Evolutionary conservation across 53 echinoderm and acorn worm species (phyloP), one percentile per base, ranked within the genome.

Genomic region (Mesocentrotus franciscanus): DNA sequence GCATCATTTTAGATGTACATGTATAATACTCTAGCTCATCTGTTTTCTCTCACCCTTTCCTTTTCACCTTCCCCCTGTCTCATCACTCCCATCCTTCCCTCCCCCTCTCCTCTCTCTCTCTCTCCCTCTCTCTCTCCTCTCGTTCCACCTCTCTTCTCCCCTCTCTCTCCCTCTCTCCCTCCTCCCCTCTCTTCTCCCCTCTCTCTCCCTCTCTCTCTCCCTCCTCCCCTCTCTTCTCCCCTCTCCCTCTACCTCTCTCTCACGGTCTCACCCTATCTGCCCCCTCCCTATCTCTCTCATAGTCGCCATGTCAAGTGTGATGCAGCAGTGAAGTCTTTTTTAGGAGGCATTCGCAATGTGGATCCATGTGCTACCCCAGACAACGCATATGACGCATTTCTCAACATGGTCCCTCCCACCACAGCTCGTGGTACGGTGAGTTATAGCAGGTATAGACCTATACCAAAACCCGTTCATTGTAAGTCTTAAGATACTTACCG

Each of bases 361-460:
- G 95, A 94, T 64, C 95, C 95, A 5, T 94, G 95, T 56, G 12
- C 1, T 10, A 85, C 95, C 24, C 87, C 87, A 24, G 6, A 4
- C n/a, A 60, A 94, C 56, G 85, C 95, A 24, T 94, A 24, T 61
- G 95, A 94, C 30, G 55, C 0, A 12, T 85, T 94, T 58, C 95
- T 94, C 24, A 26, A 55, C 16, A 85, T 94, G 95, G 87, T 66
- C 27, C 95, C 95, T 13, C 95, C 95, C 26, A 68, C 70, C 13
- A 85, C 95, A 4, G 3, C 12, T 30, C 35, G n/a, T 39, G 87
- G 39, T 14, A 94, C 58, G 87, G 95, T 94, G 27, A 66, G 95
- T 60, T 9, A 32, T 78, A n/a, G n/a, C n/a, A n/a, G n/a, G n/a
- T n/a, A n/a, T n/a, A 34, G 1, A 13, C 68, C 78, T 70, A 70